Conservation (phyloP, 2,888 invertebrate genomes). For the Phortica okadai region DNA sequence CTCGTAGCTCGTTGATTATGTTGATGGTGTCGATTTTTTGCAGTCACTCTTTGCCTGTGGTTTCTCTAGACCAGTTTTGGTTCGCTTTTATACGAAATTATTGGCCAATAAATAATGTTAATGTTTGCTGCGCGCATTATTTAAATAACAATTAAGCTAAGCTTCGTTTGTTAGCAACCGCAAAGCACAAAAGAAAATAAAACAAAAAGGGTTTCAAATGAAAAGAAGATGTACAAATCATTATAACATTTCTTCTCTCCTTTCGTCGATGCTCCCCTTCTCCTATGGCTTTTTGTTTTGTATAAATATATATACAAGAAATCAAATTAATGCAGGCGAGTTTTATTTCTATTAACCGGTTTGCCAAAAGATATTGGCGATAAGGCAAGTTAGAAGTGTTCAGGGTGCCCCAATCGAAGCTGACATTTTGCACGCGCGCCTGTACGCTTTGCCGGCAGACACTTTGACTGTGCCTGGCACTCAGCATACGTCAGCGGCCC, state of each 20-base stretch:
- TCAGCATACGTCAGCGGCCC: background rate
- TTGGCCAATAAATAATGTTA: slow-evolving; percentile 15
- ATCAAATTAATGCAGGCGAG: slow-evolving; percentile 58
- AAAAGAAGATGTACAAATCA: slow-evolving; percentile 3
- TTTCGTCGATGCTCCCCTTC: too few species aligned
- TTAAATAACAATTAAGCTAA: slow-evolving; percentile 26
- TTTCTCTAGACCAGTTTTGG: slow-evolving; percentile 14
- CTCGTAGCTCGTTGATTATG: too few species aligned
- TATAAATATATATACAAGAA: slow-evolving; percentile 50
- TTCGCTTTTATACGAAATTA: background rate
- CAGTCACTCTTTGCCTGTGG: background rate
- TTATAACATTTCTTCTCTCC: background rate
- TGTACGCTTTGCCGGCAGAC: slow-evolving; percentile 35
- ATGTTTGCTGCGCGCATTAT: background rate
- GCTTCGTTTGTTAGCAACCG: slow-evolving; percentile 52
- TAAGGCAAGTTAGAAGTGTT: background rate
- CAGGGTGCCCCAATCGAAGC: background rate
- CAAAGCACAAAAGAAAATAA: background rate
- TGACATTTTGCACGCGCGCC: slow-evolving; percentile 53
- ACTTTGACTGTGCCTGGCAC: background rate
- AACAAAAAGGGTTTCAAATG: background rate
- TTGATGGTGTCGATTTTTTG: background rate
- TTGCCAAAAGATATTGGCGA: slow-evolving; percentile 1
- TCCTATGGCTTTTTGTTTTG: too few species aligned
- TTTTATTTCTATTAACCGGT: slow-evolving; percentile 49